Evolutionary conservation across 2,797 vertebrate genomes (phyloP).

Genomic region (Remorina albescens): DNA sequence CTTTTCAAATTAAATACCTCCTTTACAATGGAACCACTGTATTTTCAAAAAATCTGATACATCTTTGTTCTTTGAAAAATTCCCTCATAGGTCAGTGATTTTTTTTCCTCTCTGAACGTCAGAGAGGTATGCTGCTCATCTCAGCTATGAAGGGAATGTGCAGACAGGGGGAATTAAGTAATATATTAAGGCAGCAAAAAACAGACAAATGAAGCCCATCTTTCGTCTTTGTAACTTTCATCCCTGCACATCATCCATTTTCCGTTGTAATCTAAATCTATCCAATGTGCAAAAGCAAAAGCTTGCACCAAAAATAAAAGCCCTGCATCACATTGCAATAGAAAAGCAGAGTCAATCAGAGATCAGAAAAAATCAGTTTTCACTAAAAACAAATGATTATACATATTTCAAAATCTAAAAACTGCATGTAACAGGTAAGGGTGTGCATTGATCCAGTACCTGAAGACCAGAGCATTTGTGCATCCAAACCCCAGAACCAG

Average conservation of each 20-base stretch:
- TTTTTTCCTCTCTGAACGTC: slow-evolving; percentile 43
- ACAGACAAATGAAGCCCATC: slow-evolving; percentile 8
- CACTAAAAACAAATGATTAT: neutral
- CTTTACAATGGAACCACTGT: slow-evolving; percentile 61
- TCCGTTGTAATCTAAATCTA: slow-evolving; percentile 18
- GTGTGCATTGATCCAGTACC: slow-evolving; percentile 77
- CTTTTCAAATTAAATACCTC: slow-evolving; percentile 53
- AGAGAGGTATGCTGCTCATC: slow-evolving; percentile 59
- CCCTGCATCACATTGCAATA: neutral
- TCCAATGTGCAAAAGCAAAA: neutral
- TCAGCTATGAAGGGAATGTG: slow-evolving; percentile 67
- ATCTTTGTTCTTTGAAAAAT: slow-evolving; percentile 39
- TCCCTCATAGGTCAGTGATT: slow-evolving; percentile 37
- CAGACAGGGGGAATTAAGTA: slow-evolving; percentile 34
- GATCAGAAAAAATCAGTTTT: neutral
- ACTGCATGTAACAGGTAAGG: neutral
- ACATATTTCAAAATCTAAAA: neutral
- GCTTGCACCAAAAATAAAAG: neutral
- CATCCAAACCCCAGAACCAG: slow-evolving; percentile 97
- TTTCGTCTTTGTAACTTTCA: slow-evolving; percentile 26
- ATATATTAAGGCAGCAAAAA: slow-evolving; percentile 24
- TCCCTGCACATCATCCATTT: slow-evolving; percentile 5
- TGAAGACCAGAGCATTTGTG: slow-evolving; percentile 97
- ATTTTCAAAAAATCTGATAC: slow-evolving; percentile 44
- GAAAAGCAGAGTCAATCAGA: no score